phyloP scores from a whole-genome alignment of 2,888 invertebrate genomes.

The Euzetes globulus region DNA sequence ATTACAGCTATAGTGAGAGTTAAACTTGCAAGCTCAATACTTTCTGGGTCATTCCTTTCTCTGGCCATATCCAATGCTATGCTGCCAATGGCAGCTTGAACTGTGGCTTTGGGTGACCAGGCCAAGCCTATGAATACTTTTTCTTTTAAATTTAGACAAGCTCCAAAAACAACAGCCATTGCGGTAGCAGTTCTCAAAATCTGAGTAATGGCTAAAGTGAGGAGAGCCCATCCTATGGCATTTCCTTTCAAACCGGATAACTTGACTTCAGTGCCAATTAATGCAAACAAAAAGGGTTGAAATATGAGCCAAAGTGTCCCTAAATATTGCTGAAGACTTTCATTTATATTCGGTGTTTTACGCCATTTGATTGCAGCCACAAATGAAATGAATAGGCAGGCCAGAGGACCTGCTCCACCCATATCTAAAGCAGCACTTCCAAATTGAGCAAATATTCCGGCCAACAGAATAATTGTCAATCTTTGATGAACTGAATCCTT shows the following conservation, averaged over 20 bases:
- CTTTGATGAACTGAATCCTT: constrained; percentile 57
- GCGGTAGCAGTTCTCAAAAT: constrained; percentile 52
- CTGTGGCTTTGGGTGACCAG: constrained; percentile 97
- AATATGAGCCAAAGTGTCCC: constrained; percentile 90
- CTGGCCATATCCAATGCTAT: constrained; percentile 54
- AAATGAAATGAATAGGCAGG: constrained; percentile 53
- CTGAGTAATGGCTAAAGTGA: constrained; percentile 51
- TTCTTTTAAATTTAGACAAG: constrained; percentile 76
- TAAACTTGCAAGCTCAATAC: constrained; percentile 49
- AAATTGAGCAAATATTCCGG: constrained; percentile 74
- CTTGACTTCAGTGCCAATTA: constrained; percentile 73
- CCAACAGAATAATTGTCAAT: constrained; percentile 67
- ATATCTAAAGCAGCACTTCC: constrained; percentile 72
- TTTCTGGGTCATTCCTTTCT: constrained; percentile 46
- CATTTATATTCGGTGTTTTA: constrained; percentile 31
- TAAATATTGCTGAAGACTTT: constrained; percentile 62
- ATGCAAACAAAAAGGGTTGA: constrained; percentile 84
- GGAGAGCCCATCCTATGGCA: constrained; percentile 44
- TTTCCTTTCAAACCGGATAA: constrained; percentile 44
- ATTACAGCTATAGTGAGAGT: constrained; percentile 70
- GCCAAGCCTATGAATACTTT: constrained; percentile 81
- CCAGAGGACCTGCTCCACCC: constrained; percentile 59
- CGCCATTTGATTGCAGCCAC: constrained; percentile 70
- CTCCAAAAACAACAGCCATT: constrained; percentile 53
- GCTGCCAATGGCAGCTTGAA: constrained; percentile 63